Evolutionary conservation across 1,140 invertebrate genomes (phyloP).

Genomic region (Habropoda laboriosa): DNA sequence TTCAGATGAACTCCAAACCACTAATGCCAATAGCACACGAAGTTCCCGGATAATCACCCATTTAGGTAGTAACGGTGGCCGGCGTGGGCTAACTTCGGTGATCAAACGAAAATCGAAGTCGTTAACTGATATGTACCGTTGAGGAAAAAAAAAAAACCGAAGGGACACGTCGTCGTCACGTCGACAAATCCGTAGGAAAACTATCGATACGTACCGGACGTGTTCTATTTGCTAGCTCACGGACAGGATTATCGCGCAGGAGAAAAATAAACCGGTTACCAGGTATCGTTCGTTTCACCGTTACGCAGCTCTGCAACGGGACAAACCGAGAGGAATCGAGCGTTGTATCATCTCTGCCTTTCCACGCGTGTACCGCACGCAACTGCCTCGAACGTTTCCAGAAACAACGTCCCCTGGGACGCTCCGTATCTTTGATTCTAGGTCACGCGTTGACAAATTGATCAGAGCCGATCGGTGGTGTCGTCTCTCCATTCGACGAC

Average conservation of each 20-base stretch:
- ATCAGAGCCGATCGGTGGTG: slow-evolving; percentile 66
- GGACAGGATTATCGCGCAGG: not conserved
- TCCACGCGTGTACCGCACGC: not conserved
- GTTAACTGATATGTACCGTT: not conserved
- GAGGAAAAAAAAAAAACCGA: not conserved
- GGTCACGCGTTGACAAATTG: slow-evolving; percentile 69
- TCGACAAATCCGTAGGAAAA: not conserved
- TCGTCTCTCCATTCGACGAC: slow-evolving; percentile 16
- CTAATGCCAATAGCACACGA: slow-evolving; percentile 11
- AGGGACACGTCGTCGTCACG: not conserved
- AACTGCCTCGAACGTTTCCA: slow-evolving; percentile 48
- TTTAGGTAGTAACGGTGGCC: not conserved
- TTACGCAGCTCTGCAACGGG: not conserved
- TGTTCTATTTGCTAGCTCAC: not conserved
- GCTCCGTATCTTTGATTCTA: slow-evolving; percentile 66
- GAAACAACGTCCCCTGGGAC: slow-evolving; percentile 55
- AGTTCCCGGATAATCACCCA: slow-evolving; percentile 9
- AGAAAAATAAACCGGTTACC: not conserved
- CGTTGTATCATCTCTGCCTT: no score
- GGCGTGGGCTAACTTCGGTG: not conserved
- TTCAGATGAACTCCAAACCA: not conserved
- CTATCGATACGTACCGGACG: not conserved
- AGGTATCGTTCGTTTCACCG: not conserved
- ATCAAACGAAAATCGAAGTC: slow-evolving; percentile 10
- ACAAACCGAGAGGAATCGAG: not conserved